Evolutionary conservation across 2,888 invertebrate species (phyloP), one percentile per base, ranked within the genome.

Genomic region (Clostera curtula): DNA sequence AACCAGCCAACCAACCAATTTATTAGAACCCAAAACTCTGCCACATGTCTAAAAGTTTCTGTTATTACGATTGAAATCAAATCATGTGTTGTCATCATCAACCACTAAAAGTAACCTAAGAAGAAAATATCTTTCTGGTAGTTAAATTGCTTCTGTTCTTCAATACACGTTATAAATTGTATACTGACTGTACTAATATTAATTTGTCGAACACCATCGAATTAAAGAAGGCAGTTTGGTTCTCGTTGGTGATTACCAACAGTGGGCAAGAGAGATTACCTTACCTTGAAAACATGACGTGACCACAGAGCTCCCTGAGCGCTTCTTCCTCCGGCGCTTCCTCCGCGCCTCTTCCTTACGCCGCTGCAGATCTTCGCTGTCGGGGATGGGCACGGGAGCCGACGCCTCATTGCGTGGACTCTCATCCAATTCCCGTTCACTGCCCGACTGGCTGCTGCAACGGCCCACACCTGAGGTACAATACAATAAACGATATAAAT

Each of bases 221-320:
- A n/a, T n/a, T n/a, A n/a, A n/a, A n/a, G n/a, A n/a, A n/a, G n/a
- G n/a, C n/a, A n/a, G n/a, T n/a, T n/a, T n/a, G n/a, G n/a, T n/a
- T n/a, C n/a, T n/a, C n/a, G n/a, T 5, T 9, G 1, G 7, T 20
- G 4, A 11, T 2, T 12, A 1, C 12, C n/a, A 5, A 7, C 9
- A 8, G 1, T 6, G 11, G 10, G 11, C 4, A 3, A 13, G 22
- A 15, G 11, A 20, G 9, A 9, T 3, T 12, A 24, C 26, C 35
- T 25, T 69, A 92, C 94, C 94, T 89, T 94, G 93, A 86, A 95
- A 96, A 75, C 93, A 93, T 56, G 93, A 93, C 47, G 94, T 93
- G 63, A 93, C 93, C 55, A 95, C 86, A 42, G 93, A 93, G 66
- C 92, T 92, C 67, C 93, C 93, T 45, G 94, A 93, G 62, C 93